Evolutionary conservation across 1,140 invertebrate genomes (phyloP).

Genomic region (Leptinotarsa texana): DNA sequence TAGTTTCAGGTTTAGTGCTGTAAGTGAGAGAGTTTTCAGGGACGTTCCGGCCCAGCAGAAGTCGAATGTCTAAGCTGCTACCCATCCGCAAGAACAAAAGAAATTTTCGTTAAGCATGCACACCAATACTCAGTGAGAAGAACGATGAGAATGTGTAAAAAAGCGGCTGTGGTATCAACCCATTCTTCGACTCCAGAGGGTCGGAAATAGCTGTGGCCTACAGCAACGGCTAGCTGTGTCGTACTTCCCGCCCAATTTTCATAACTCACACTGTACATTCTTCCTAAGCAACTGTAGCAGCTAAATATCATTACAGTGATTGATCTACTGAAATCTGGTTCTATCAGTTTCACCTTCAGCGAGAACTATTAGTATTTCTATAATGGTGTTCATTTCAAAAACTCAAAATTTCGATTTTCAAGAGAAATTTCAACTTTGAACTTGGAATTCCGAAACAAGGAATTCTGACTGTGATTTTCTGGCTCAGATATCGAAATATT

Average conservation of each 20-base stretch:
- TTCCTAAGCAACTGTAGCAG: too few species aligned
- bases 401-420: too few species aligned
- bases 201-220: slow-evolving; percentile 61
- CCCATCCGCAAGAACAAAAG: slow-evolving; percentile 35
- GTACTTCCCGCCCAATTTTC: slow-evolving; percentile 58
- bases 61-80: slow-evolving; percentile 54
- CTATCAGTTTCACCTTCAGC: background rate
- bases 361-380: background rate
- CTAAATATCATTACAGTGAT: background rate
- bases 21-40: slow-evolving; percentile 53
- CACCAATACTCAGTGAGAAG: slow-evolving; percentile 8
- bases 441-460: background rate
- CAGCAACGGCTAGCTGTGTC: slow-evolving; percentile 68
- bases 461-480: background rate
- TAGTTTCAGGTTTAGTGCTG: slow-evolving; percentile 47
- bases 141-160: slow-evolving; percentile 25
- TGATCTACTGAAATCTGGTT: background rate
- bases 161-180: slow-evolving; percentile 43
- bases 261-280: slow-evolving; percentile 14
- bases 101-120: slow-evolving; percentile 32
- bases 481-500: too few species aligned
- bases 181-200: slow-evolving; percentile 54
- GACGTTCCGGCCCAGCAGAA: slow-evolving; percentile 53
- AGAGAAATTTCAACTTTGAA: too few species aligned
- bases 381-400: background rate